Evolutionary conservation across 2,888 invertebrate species (phyloP).

Genomic region (Aplocera efformata): DNA sequence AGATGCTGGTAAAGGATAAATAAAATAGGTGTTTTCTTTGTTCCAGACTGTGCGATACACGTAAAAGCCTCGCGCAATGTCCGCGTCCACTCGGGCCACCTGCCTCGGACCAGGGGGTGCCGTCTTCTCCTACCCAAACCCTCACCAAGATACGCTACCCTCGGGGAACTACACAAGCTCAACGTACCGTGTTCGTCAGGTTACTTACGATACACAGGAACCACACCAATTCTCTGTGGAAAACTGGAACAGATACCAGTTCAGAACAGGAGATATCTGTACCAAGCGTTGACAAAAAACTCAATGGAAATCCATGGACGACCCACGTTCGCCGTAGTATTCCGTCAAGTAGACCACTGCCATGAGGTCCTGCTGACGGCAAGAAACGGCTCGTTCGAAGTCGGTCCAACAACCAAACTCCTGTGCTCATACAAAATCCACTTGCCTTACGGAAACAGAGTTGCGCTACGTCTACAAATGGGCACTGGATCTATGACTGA

Average conservation of each 20-base stretch:
- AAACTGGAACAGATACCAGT: constrained; percentile 84
- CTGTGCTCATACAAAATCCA: constrained; percentile 85
- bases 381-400: constrained; percentile 83
- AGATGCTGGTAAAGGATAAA: too few species aligned
- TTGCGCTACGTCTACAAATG: constrained; percentile 82
- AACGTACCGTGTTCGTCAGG: constrained; percentile 85
- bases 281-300: constrained; percentile 73
- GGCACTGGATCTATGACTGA: constrained; percentile 64
- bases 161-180: constrained; percentile 83
- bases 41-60: constrained; percentile 82
- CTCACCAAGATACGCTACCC: constrained; percentile 75
- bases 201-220: constrained; percentile 80
- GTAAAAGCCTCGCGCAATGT: constrained; percentile 50
- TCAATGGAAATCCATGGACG: constrained; percentile 81
- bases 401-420: constrained; percentile 80
- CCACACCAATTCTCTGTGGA: constrained; percentile 81
- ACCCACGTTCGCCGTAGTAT: constrained; percentile 84
- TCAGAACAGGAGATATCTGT: constrained; percentile 79
- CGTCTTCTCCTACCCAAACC: constrained; percentile 75
- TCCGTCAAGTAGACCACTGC: constrained; percentile 85
- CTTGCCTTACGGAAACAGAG: constrained; percentile 85
- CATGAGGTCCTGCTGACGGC: constrained; percentile 84
- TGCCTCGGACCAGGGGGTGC: constrained; percentile 77
- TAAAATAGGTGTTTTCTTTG: constrained; percentile 43
- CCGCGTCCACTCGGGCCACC: constrained; percentile 76